Percentiles rank a stretch among this genome's conserved stretches.
Evolutionary conservation across 2,113 vertebrate species (phyloP).

Genomic region (Phrynosoma platyrhinos): DNA sequence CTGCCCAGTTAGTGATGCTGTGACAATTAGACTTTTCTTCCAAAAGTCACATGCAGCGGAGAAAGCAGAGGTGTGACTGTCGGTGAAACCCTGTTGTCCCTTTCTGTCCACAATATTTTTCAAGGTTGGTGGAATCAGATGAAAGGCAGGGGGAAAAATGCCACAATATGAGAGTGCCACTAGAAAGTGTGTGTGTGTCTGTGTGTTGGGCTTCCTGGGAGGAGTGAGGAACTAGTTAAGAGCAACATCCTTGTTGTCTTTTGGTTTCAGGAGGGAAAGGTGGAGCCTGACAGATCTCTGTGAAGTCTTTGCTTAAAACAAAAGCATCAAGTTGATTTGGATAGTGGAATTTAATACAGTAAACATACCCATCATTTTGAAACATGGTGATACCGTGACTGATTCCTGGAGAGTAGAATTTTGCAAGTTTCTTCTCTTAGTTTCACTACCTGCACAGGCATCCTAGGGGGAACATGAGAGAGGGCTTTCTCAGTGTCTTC

Average conservation of each 20-base stretch:
- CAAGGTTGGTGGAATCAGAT: background rate
- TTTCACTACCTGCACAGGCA: no score
- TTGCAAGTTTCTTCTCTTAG: no score
- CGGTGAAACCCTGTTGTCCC: background rate
- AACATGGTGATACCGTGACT: background rate
- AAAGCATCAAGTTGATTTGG: background rate
- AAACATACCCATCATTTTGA: background rate
- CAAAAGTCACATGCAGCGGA: background rate
- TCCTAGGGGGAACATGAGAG: no score
- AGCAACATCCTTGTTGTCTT: background rate
- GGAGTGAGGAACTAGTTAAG: no score
- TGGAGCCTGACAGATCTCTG: background rate
- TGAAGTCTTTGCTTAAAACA: background rate
- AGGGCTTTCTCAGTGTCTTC: no score
- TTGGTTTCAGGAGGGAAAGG: background rate
- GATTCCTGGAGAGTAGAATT: no score
- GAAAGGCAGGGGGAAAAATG: background rate
- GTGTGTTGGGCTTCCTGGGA: no score
- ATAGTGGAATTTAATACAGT: background rate
- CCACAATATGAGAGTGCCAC: background rate
- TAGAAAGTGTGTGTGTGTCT: background rate
- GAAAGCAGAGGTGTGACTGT: background rate
- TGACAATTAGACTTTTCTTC: background rate
- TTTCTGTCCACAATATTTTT: background rate
- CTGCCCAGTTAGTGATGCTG: background rate